phyloP scores from a whole-genome alignment of 1,140 invertebrate genomes.

The Xylocopa sonorina region DNA sequence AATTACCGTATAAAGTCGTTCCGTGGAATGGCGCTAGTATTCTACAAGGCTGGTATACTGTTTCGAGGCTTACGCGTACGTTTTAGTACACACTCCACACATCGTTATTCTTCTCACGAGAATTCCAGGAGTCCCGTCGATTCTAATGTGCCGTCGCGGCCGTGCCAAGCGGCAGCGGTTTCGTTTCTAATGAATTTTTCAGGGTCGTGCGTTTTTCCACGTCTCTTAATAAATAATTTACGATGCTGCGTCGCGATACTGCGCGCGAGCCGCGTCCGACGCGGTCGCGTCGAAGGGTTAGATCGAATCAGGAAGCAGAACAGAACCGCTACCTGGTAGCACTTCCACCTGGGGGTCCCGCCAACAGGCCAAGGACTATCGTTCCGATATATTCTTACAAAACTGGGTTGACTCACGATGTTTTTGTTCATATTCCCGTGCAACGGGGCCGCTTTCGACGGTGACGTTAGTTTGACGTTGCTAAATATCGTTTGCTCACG shows the following conservation, averaged over 20 bases:
- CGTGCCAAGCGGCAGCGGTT: slow-evolving; percentile 1
- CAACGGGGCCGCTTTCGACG: slow-evolving; percentile 24
- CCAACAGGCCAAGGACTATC: slow-evolving; percentile 37
- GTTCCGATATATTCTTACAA: slow-evolving; percentile 33
- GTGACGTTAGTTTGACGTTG: slow-evolving; percentile 14
- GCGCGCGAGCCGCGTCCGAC: background rate
- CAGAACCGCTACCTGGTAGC: slow-evolving; percentile 17
- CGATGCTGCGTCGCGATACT: background rate
- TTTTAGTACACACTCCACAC: no score
- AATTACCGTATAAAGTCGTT: background rate
- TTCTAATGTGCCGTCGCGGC: background rate
- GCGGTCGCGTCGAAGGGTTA: background rate
- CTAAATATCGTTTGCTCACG: slow-evolving; percentile 7
- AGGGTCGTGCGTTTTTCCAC: slow-evolving; percentile 10
- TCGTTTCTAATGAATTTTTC: slow-evolving; percentile 37
- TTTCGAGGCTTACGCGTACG: background rate
- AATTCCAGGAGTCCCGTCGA: background rate
- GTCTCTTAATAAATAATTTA: background rate
- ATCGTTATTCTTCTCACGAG: slow-evolving; percentile 5
- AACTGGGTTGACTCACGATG: slow-evolving; percentile 51
- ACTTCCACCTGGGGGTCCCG: slow-evolving; percentile 7
- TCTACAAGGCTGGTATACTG: no score
- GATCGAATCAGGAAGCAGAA: background rate
- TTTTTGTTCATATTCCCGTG: slow-evolving; percentile 21
- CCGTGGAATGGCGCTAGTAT: no score